These are phyloP conservation scores for Bufo gargarizans DNA, from an alignment of 2,113 vertebrate genomes.

Conservation along the genomic window DNA sequence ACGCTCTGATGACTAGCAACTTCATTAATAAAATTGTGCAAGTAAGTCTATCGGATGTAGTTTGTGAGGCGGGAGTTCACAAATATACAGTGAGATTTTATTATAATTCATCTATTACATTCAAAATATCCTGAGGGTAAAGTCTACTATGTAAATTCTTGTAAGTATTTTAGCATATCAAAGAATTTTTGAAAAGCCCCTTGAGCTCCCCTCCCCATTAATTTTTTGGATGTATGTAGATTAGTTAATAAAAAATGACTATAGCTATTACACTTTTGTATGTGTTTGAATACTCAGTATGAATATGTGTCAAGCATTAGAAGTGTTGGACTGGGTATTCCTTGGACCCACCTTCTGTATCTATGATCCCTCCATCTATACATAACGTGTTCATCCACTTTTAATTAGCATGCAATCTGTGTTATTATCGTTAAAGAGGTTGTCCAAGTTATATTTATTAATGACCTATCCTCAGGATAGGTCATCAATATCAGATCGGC, in stretches of 20 bases:
- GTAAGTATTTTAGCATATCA: neutral
- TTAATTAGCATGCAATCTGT: too few relatives aligned
- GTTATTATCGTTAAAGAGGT: too few relatives aligned
- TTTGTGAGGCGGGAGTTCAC: neutral
- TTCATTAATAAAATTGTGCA: constrained; percentile 16
- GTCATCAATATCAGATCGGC: too few relatives aligned
- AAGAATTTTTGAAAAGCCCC: neutral
- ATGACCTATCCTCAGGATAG: too few relatives aligned
- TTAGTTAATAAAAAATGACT: neutral
- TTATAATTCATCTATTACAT: neutral
- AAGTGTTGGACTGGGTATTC: too few relatives aligned
- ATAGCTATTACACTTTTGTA: too few relatives aligned
- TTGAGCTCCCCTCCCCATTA: neutral
- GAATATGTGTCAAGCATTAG: too few relatives aligned
- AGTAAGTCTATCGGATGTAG: neutral
- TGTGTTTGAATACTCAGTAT: too few relatives aligned
- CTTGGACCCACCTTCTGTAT: too few relatives aligned
- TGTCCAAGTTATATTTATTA: too few relatives aligned
- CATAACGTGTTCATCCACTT: too few relatives aligned
- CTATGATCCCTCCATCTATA: too few relatives aligned
- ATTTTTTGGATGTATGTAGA: neutral
- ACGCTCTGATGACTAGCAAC: neutral
- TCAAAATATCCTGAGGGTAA: neutral
- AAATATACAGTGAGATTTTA: neutral
- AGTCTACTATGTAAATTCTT: neutral